These are phyloP conservation scores for Damaliscus lunatus DNA, from an alignment of 2,113 vertebrate species.

Conservation along the genomic window DNA sequence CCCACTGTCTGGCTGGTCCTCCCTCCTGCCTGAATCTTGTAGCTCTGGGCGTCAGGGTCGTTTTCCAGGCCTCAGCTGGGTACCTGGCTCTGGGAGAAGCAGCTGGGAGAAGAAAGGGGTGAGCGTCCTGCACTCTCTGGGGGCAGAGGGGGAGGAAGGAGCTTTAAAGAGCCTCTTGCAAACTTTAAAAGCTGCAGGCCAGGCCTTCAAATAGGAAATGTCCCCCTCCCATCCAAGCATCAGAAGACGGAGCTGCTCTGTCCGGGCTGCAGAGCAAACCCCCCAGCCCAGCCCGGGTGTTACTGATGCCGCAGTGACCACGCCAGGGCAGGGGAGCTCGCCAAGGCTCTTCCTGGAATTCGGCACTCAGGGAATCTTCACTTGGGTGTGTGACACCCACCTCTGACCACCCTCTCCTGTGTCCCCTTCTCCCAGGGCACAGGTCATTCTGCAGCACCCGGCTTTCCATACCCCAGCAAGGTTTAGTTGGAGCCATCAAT, in stretches of 20 bases:
- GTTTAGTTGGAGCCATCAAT: not conserved
- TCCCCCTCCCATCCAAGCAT: not conserved
- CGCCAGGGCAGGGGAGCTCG: not conserved
- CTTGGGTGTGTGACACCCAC: not conserved
- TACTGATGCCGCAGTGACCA: not conserved
- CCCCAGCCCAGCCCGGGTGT: not conserved
- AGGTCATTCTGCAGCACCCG: not conserved
- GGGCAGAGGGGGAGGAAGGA: not conserved
- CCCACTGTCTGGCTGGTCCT: not conserved
- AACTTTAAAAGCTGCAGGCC: conserved; percentile 9
- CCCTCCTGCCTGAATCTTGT: accelerated
- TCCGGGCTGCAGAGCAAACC: not conserved
- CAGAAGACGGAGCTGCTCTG: not conserved
- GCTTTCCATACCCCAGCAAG: not conserved
- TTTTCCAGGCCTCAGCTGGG: not conserved
- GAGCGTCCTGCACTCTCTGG: not conserved
- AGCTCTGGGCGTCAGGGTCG: not conserved
- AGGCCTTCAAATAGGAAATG: not conserved
- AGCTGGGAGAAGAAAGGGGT: not conserved
- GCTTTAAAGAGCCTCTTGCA: not conserved
- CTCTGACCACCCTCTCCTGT: not conserved
- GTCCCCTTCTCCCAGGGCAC: not conserved
- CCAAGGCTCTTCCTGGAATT: not conserved
- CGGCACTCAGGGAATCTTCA: not conserved
- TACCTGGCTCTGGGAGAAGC: not conserved